Evolutionary conservation across 2,888 invertebrate species (phyloP).

Genomic region (Tetropium fuscum): DNA sequence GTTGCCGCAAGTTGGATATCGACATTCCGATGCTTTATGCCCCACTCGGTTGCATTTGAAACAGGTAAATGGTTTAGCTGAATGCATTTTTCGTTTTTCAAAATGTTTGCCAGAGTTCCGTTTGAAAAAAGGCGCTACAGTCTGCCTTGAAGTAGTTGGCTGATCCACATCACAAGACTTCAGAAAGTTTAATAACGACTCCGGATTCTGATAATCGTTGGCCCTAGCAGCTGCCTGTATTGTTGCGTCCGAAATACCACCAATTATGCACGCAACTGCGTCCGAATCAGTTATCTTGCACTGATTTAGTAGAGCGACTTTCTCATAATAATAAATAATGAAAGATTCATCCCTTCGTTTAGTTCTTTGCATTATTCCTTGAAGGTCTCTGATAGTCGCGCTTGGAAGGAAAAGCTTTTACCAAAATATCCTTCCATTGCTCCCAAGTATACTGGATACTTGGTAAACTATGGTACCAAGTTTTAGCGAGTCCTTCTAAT

Average conservation of each 20-base stretch:
- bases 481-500: constrained; percentile 44
- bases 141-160: neutral
- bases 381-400: constrained; percentile 23
- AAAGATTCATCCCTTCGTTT: constrained; percentile 32
- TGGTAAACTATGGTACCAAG: constrained; percentile 39
- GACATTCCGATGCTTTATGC: neutral
- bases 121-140: neutral
- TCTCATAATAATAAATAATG: constrained; percentile 35
- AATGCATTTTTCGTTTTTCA: neutral
- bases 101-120: neutral
- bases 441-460: constrained; percentile 36
- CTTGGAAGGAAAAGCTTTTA: constrained; percentile 35
- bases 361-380: constrained; percentile 10
- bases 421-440: constrained; percentile 43
- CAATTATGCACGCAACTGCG: constrained; percentile 42
- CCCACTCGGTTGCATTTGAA: neutral
- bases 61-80: neutral
- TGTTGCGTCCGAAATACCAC: constrained; percentile 31
- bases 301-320: constrained; percentile 28
- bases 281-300: constrained; percentile 31
- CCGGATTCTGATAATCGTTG: constrained; percentile 22
- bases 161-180: constrained; percentile 17
- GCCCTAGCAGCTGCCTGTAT: constrained; percentile 33
- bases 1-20: neutral
- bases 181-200: constrained; percentile 25